Evolutionary conservation across 2,797 vertebrate species (phyloP), one percentile per base, ranked within the genome.

Genomic region (Cyclopterus lumpus): DNA sequence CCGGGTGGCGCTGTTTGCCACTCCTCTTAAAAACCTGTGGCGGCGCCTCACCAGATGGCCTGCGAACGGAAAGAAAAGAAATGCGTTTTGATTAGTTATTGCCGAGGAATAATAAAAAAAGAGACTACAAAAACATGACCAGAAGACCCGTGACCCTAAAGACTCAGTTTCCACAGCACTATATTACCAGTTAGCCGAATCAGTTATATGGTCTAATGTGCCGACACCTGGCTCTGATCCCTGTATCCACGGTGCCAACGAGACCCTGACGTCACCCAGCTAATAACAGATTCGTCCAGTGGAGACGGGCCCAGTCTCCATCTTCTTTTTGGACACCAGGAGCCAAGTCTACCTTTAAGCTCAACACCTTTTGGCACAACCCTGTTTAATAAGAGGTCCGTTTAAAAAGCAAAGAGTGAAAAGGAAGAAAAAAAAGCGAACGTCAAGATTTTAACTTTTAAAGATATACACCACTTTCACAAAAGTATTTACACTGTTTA

Each of bases 261-360:
- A 18, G 63, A 80, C 36, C 71, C 76, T 78, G 83, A 86, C 77
- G 79, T 90, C 84, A 89, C 77, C 11, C 55, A 2, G 78, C 63
- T 92, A 88, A 92, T 88, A 78, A 82, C 86, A 67, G 91, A 92
- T 94, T 90, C 92, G 89, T 7, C 24, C 64, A 11, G 67, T 34
- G 12, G 8, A 62, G 28, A 51, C 55, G 4, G 0, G 15, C 34
- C 64, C 24, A 1, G 46, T 40, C 42, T 38, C 55, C 46, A 1
- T 22, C 14, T 24, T 54, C 12, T 32, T 44, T 44, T 3, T 3
- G 14, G 8, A 40, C 24, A 44, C 6, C 7, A 14, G 1, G 16
- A 30, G 40, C 3, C 18, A 46, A 12, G 18, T 55, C 14, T 16
- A 42, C 14, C 40, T 34, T 8, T 6, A 34, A 40, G 38, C 18